Evolutionary conservation across 2,888 invertebrate genomes (phyloP).

Genomic region (Crematogaster levior): DNA sequence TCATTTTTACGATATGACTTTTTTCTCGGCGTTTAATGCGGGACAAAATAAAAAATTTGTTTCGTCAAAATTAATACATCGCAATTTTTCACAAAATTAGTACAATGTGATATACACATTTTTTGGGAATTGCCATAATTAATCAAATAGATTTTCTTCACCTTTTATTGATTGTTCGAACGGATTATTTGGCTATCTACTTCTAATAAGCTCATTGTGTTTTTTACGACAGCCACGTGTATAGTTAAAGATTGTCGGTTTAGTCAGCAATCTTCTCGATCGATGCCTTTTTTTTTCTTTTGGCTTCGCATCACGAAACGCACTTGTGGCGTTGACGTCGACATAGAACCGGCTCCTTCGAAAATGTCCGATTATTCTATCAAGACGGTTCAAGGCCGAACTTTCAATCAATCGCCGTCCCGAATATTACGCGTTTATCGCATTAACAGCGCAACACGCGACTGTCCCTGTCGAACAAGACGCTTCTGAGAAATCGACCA

Average conservation of each 20-base stretch:
- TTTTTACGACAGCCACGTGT: conserved; percentile 36
- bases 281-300: neutral
- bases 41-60: too few relatives aligned
- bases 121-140: neutral
- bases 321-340: conserved; percentile 31
- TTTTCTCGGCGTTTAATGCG: neutral
- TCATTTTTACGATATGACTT: neutral
- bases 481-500: neutral
- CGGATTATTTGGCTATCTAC: conserved; percentile 10
- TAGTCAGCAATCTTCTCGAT: conserved; percentile 41
- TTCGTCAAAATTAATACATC: neutral
- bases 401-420: conserved; percentile 50
- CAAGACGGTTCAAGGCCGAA: conserved; percentile 56
- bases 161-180: neutral
- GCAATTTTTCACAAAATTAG: neutral
- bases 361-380: conserved; percentile 54
- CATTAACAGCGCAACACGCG: conserved; percentile 7
- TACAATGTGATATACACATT: neutral
- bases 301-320: conserved; percentile 3
- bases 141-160: neutral
- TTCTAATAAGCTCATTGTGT: neutral
- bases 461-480: neutral
- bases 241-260: conserved; percentile 56
- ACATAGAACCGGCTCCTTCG: conserved; percentile 33
- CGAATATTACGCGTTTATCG: conserved; percentile 35